Conservation (phyloP, 2,797 vertebrate genomes). For the Chaetophractus vellerosus region DNA sequence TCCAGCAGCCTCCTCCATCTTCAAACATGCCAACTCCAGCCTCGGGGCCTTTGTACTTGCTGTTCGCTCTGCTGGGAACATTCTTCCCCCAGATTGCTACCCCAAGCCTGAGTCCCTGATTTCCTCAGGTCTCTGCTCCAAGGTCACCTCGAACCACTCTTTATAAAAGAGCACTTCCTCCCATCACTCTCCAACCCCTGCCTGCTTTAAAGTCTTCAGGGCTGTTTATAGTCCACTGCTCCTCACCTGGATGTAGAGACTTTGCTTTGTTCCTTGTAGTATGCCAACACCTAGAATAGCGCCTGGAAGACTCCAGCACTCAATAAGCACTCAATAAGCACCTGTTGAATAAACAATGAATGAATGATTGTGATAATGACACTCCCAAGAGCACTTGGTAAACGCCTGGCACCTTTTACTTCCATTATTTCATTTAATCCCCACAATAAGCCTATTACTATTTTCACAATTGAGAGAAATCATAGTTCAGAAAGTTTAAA, state of each 20-base stretch:
- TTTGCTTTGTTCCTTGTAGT: neutral
- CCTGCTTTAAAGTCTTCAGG: neutral
- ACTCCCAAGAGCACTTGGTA: no score
- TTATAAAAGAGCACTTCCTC: neutral
- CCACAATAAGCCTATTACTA: neutral
- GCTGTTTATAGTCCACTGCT: neutral
- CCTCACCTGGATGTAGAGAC: neutral
- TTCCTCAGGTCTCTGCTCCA: neutral
- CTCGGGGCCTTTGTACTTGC: neutral
- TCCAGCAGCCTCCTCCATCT: no score
- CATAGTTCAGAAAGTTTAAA: neutral
- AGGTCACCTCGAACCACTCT: neutral
- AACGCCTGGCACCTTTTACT: no score
- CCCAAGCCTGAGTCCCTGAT: neutral
- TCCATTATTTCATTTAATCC: neutral
- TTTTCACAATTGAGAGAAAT: neutral
- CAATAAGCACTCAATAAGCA: neutral
- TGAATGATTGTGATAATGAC: neutral
- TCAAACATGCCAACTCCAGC: neutral
- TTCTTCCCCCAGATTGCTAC: no score
- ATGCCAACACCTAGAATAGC: neutral
- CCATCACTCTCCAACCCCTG: neutral
- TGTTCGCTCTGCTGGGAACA: no score
- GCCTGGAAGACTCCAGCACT: neutral
- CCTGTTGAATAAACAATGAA: neutral